A percentile compares a stretch with the other conserved stretches of the same genome.
phyloP scores from a whole-genome alignment of 92 coral and sea anemone species.

The Phenganax stokvisi region DNA sequence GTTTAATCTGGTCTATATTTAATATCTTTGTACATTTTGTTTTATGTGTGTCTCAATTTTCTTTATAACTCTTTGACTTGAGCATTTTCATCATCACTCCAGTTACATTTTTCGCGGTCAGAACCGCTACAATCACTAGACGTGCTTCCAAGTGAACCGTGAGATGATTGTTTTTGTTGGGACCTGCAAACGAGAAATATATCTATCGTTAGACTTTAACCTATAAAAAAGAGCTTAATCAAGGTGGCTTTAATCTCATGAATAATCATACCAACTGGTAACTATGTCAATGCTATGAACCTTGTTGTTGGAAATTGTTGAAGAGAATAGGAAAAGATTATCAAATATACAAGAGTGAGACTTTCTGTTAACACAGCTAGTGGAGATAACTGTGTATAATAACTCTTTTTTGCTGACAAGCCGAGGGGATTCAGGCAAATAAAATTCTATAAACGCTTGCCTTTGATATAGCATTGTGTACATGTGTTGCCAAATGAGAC shows the following conservation, averaged over 20 bases:
- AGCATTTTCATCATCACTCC: slow-evolving; percentile 15
- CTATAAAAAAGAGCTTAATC: background rate
- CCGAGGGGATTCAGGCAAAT: no score
- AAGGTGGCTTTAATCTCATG: background rate
- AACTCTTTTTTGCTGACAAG: no score
- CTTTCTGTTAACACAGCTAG: no score
- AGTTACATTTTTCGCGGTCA: slow-evolving; percentile 9
- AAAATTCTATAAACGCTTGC: no score
- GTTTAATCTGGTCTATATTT: background rate
- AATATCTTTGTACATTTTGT: slow-evolving; percentile 9
- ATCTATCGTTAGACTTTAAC: no score
- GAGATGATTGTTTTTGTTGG: slow-evolving; percentile 12
- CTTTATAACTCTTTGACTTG: background rate
- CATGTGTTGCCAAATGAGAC: no score
- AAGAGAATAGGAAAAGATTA: background rate
- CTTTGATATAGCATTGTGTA: no score
- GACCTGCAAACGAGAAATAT: background rate
- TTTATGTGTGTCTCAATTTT: background rate
- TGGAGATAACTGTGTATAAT: no score
- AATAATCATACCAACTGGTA: background rate
- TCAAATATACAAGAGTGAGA: background rate
- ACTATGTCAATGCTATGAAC: no score
- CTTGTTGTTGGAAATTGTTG: no score
- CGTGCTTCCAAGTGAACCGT: background rate
- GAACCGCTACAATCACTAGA: slow-evolving; percentile 30